Evolutionary conservation across 2,888 invertebrate species (phyloP).

Genomic region (Hydropsyche betteni): DNA sequence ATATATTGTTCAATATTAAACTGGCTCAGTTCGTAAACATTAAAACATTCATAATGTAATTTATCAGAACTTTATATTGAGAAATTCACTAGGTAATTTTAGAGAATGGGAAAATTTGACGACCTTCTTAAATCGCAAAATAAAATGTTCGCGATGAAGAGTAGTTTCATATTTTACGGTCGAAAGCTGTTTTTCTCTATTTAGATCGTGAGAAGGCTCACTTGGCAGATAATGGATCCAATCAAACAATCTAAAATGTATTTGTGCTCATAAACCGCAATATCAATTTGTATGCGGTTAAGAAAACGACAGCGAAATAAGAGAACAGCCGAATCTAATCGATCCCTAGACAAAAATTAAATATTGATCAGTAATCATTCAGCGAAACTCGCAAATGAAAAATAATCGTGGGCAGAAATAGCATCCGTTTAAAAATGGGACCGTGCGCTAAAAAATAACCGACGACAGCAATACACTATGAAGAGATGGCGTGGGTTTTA

Average conservation of each 20-base stretch:
- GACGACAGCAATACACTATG: constrained; percentile 4
- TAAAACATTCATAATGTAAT: no score
- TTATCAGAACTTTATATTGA: no score
- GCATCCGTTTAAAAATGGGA: constrained; percentile 5
- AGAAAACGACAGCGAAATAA: neutral
- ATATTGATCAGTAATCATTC: neutral
- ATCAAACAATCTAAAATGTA: constrained; percentile 16
- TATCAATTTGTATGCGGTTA: constrained; percentile 25
- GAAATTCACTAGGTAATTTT: no score
- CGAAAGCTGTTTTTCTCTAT: constrained; percentile 23
- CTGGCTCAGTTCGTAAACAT: no score
- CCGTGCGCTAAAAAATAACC: constrained; percentile 8
- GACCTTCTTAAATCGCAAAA: constrained; percentile 4
- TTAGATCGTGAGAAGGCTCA: constrained; percentile 25
- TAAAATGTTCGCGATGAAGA: constrained; percentile 7
- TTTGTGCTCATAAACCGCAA: constrained; percentile 25
- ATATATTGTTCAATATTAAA: no score
- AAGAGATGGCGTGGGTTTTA: constrained; percentile 15
- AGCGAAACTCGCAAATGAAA: neutral
- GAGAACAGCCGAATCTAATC: neutral
- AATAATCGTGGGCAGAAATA: neutral
- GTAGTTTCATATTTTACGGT: constrained; percentile 20
- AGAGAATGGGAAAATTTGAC: neutral
- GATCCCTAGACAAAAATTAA: neutral
- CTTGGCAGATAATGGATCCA: constrained; percentile 13